phyloP scores from a whole-genome alignment of 2,113 vertebrate species.

The Regulus satrapa region DNA sequence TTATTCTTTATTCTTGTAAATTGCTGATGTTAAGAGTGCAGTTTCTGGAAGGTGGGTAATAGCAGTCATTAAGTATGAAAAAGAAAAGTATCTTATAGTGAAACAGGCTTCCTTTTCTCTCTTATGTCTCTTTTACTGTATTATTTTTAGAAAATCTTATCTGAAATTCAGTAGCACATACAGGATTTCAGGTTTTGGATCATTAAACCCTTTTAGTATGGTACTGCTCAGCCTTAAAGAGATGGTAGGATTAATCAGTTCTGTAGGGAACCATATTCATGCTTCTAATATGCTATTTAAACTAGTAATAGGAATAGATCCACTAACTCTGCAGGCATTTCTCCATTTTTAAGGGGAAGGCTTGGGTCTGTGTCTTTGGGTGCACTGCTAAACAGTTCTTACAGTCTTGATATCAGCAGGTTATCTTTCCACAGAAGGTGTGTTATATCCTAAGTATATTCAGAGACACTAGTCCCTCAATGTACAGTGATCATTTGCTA shows the following conservation, averaged over 20 bases:
- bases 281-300: neutral
- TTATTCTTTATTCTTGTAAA: conserved; percentile 24
- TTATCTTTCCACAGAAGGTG: neutral
- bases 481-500: neutral
- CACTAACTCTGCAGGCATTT: neutral
- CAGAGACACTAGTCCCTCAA: neutral
- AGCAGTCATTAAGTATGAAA: neutral
- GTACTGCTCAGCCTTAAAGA: neutral
- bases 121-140: neutral
- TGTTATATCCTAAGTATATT: neutral
- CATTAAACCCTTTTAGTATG: neutral
- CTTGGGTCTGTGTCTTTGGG: neutral
- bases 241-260: neutral
- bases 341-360: neutral
- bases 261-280: neutral
- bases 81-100: neutral
- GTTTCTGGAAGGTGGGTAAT: neutral
- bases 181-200: neutral
- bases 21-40: neutral
- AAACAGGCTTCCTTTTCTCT: neutral
- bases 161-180: neutral
- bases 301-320: neutral
- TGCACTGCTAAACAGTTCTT: neutral
- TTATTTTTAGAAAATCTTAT: neutral
- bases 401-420: neutral